Conservation (phyloP, 2,797 vertebrate species). For the Enteromius afrohamiltoni region DNA sequence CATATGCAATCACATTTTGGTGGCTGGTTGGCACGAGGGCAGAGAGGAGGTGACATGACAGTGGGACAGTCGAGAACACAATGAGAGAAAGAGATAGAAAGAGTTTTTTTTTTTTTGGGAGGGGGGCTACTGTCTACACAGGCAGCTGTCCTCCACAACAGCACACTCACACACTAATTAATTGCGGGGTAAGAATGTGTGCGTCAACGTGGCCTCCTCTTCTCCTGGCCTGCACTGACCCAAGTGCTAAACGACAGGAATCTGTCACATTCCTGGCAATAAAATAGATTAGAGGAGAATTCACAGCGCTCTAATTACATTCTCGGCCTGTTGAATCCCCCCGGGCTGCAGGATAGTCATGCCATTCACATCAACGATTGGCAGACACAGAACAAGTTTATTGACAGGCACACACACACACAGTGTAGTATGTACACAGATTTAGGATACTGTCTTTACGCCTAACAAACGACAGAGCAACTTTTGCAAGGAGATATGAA, state of each 20-base stretch:
- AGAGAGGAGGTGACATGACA: conserved; percentile 74
- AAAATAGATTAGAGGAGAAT: conserved; percentile 71
- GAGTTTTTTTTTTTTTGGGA: not conserved
- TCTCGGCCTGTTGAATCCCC: conserved; percentile 61
- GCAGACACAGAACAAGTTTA: conserved; percentile 47
- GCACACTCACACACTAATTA: conserved; percentile 25
- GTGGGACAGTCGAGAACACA: conserved; percentile 68
- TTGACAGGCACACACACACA: conserved; percentile 31
- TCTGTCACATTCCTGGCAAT: conserved; percentile 70
- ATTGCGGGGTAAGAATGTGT: conserved; percentile 61
- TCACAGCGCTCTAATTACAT: conserved; percentile 71
- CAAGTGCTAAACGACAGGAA: conserved; percentile 59
- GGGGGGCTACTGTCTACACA: not conserved
- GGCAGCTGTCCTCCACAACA: not conserved
- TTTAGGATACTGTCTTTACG: conserved; percentile 12
- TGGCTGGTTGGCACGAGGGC: conserved; percentile 59
- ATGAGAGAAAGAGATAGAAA: conserved; percentile 62
- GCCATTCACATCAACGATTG: conserved; percentile 58
- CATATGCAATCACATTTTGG: conserved; percentile 67
- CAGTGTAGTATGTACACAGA: not conserved
- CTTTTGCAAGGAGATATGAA: not conserved
- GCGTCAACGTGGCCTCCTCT: conserved; percentile 62
- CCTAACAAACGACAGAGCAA: conserved; percentile 11
- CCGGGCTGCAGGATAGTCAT: conserved; percentile 49
- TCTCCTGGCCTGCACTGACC: conserved; percentile 63